These are phyloP conservation scores for Decapterus maruadsi DNA, from an alignment of 2,797 vertebrate genomes.

Conservation along the genomic window DNA sequence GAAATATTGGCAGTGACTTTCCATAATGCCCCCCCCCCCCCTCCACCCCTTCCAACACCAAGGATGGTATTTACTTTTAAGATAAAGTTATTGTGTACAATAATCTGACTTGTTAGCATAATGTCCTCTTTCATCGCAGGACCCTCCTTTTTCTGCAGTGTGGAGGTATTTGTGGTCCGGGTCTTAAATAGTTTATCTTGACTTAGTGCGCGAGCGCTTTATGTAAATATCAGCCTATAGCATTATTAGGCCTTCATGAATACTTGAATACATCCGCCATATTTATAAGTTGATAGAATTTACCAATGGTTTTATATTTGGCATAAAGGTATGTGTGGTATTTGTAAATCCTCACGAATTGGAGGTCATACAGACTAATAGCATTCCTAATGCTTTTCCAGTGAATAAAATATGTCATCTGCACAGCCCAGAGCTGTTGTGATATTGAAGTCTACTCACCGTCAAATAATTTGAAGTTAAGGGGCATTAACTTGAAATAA, in stretches of 20 bases:
- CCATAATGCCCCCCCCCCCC: conserved; percentile 61
- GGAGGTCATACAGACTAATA: conserved; percentile 84
- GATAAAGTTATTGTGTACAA: conserved; percentile 91
- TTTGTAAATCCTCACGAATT: conserved; percentile 82
- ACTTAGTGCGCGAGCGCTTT: conserved; percentile 80
- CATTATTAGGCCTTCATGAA: conserved; percentile 85
- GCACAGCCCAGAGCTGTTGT: conserved; percentile 69
- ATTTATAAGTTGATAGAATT: conserved; percentile 88
- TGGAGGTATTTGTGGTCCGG: conserved; percentile 82
- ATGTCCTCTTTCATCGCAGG: conserved; percentile 86
- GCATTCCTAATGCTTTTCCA: conserved; percentile 76
- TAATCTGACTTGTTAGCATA: conserved; percentile 92
- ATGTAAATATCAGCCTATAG: conserved; percentile 88
- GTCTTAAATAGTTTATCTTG: conserved; percentile 88
- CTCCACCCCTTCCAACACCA: conserved; percentile 70
- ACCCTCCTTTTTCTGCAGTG: conserved; percentile 78
- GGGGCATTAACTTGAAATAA: conserved; percentile 60
- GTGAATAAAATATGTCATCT: conserved; percentile 83
- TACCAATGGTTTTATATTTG: conserved; percentile 80
- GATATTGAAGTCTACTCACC: conserved; percentile 63
- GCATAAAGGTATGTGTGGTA: conserved; percentile 78
- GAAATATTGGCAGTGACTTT: conserved; percentile 86
- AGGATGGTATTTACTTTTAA: conserved; percentile 90
- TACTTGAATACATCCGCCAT: conserved; percentile 80
- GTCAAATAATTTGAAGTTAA: conserved; percentile 64